phyloP scores from a whole-genome alignment of 2,113 vertebrate species.

The Rhynchopsitta pachyrhyncha region DNA sequence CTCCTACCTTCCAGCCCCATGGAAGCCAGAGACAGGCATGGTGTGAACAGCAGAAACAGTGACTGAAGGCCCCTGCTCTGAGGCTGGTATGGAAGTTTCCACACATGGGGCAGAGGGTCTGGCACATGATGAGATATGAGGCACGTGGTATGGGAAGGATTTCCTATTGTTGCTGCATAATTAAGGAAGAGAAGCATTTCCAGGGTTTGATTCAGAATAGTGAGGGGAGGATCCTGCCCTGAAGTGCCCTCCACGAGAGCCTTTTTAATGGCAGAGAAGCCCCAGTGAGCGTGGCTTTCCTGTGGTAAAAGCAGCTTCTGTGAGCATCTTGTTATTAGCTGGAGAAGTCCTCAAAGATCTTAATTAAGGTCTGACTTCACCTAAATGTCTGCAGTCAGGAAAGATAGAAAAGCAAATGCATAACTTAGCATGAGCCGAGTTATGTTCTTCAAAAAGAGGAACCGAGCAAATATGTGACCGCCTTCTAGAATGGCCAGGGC shows the following conservation, averaged over 20 bases:
- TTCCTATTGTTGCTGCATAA: background rate
- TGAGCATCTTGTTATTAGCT: background rate
- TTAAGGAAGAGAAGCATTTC: background rate
- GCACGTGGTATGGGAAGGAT: background rate
- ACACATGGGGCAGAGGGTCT: accelerated
- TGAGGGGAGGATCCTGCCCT: background rate
- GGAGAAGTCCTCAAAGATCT: background rate
- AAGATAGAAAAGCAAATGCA: background rate
- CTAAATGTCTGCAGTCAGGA: background rate
- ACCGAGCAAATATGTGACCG: background rate
- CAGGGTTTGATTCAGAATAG: background rate
- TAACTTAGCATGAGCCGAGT: background rate
- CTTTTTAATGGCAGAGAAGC: background rate
- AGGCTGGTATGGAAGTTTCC: background rate
- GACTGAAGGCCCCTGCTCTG: background rate
- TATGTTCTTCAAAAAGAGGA: background rate
- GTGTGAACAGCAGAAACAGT: accelerated
- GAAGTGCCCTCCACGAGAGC: background rate
- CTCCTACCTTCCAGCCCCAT: background rate
- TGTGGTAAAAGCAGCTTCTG: background rate
- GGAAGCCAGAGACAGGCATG: background rate
- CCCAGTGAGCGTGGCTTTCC: background rate
- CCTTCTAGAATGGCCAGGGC: background rate
- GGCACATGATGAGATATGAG: background rate
- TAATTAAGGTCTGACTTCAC: background rate